A percentile compares a stretch with the other conserved stretches of the same genome.
These are phyloP conservation scores for Athalia circularis DNA, from an alignment of 2,888 invertebrate species.

Conservation along the genomic window DNA sequence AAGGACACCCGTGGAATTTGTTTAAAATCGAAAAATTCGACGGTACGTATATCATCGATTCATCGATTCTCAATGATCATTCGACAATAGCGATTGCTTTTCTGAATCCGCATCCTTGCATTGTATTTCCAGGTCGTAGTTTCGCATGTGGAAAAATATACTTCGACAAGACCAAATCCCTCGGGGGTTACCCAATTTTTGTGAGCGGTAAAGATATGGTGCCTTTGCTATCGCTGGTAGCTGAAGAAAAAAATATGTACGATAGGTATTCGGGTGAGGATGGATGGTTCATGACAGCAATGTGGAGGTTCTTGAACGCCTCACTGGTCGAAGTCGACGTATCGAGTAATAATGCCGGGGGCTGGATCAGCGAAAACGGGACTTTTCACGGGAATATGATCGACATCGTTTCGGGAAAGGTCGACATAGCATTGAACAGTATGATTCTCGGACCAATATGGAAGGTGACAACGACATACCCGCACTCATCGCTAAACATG, in stretches of 20 bases:
- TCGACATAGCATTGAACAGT: constrained; percentile 18
- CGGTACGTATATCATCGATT: background rate
- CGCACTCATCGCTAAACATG: background rate
- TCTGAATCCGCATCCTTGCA: background rate
- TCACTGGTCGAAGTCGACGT: background rate
- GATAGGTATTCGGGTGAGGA: constrained; percentile 5
- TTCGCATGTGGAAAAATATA: constrained; percentile 17
- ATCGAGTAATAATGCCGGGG: background rate
- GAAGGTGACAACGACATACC: constrained; percentile 8
- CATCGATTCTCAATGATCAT: background rate
- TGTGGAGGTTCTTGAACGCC: constrained; percentile 10
- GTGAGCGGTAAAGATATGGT: background rate
- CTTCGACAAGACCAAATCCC: constrained; percentile 28
- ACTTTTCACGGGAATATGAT: constrained; percentile 20
- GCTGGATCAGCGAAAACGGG: constrained; percentile 25
- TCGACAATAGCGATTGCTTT: background rate
- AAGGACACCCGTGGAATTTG: constrained; percentile 23
- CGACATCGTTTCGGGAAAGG: constrained; percentile 21
- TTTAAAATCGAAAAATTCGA: constrained; percentile 14
- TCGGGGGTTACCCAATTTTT: constrained; percentile 21
- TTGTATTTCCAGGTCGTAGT: constrained; percentile 11
- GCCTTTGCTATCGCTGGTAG: background rate
- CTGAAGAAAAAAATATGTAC: background rate
- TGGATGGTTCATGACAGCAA: background rate
- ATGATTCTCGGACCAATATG: background rate